These are phyloP conservation scores for Oplegnathus fasciatus DNA, from an alignment of 2,113 vertebrate genomes.

Conservation along the genomic window DNA sequence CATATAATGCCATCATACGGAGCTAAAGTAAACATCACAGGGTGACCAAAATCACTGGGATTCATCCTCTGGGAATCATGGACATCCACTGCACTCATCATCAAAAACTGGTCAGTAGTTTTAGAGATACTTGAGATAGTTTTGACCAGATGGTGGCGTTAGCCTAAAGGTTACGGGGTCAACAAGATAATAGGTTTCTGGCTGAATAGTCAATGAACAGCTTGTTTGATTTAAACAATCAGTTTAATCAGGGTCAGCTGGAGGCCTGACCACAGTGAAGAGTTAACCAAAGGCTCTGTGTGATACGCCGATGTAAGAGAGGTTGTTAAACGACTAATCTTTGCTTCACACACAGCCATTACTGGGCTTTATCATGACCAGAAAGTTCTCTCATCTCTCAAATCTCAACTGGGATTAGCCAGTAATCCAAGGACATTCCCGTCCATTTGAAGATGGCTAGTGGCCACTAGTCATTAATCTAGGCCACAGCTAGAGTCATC, in stretches of 20 bases:
- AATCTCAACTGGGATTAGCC: constrained; percentile 47
- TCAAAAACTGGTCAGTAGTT: no score
- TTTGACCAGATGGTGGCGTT: no score
- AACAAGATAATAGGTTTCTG: no score
- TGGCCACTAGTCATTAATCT: constrained; percentile 39
- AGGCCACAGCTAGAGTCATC: background rate
- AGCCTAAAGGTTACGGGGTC: no score
- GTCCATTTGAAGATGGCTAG: constrained; percentile 40
- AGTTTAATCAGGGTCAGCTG: background rate
- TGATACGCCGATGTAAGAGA: background rate
- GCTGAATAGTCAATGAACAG: background rate
- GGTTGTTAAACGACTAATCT: constrained; percentile 10
- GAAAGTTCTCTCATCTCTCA: constrained; percentile 30
- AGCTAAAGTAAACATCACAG: no score
- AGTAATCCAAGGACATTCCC: constrained; percentile 53
- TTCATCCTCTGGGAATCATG: no score
- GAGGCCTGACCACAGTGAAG: background rate
- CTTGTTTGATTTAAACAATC: constrained; percentile 22
- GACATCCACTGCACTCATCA: no score
- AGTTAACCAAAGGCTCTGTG: background rate
- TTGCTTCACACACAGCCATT: constrained; percentile 16
- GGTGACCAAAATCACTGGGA: no score
- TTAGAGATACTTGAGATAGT: no score
- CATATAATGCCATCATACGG: no score
- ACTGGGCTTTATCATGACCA: background rate